Percentiles rank a stretch among this genome's conserved stretches.
phyloP scores from a whole-genome alignment of 2,113 vertebrate genomes.

The Beaufortia kweichowensis region DNA sequence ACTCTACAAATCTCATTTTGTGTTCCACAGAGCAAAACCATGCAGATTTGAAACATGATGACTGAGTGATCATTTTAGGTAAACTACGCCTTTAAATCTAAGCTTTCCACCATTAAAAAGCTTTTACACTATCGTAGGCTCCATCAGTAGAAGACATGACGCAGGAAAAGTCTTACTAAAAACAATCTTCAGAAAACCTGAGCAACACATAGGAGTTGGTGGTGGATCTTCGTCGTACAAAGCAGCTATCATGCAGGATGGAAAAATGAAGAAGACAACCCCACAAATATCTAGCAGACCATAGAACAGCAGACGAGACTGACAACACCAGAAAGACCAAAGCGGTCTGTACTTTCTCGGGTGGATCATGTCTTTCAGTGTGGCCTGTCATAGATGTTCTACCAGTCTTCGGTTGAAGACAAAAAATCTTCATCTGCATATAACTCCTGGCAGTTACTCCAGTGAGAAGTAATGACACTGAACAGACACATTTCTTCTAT shows the following conservation, averaged over 20 bases:
- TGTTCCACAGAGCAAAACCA: too few species aligned
- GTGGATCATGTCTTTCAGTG: too few species aligned
- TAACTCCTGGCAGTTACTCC: background rate
- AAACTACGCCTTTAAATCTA: too few species aligned
- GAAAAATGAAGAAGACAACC: background rate
- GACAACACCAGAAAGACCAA: background rate
- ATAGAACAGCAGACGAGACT: background rate
- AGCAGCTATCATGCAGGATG: constrained; percentile 8
- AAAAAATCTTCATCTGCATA: background rate
- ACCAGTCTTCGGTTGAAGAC: background rate
- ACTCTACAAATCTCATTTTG: too few species aligned
- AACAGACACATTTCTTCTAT: constrained; percentile 21
- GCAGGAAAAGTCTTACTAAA: too few species aligned
- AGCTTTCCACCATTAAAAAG: too few species aligned
- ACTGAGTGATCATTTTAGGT: too few species aligned
- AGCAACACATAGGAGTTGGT: background rate
- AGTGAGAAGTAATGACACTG: constrained; percentile 11
- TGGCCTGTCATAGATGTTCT: background rate
- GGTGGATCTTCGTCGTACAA: background rate
- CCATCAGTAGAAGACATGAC: background rate
- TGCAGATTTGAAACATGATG: too few species aligned
- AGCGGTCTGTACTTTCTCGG: constrained; percentile 1
- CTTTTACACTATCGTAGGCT: background rate
- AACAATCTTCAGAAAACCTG: too few species aligned
- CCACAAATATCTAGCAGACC: background rate